Base-by-base conservation (phyloP, 2,888 invertebrate genomes). In the Zelleria hepariella region DNA sequence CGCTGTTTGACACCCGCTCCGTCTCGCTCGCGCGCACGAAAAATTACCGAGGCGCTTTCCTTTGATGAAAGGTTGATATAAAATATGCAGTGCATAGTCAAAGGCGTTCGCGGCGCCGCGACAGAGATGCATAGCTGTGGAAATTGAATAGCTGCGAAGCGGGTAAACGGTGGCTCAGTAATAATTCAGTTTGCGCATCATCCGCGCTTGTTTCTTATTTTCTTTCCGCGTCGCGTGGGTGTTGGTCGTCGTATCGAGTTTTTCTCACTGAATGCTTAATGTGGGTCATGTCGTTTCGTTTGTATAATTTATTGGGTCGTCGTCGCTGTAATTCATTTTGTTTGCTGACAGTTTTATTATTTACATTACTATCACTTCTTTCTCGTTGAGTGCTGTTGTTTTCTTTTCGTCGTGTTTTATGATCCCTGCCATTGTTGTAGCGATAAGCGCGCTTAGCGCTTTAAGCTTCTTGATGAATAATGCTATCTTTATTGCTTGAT, bases 51-150 rank as follows among this genome's bases (percentile, higher is more conserved):
- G 77, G 77, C 82, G 81, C 75, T 82, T 80, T 80, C 61, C 61
- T 85, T 80, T 86, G 87, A 87, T 86, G 86, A 86, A 86, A 86
- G 85, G 83, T 81, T 85, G 83, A 82, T 65, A 65, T 79, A 81
- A 65, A 65, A 63, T 63, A 85, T 85, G 82, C 82, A 84, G 74
- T 73, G 78, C 69, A 73, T 76, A 78, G 77, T 80, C 82, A 82
- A 81, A 84, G 58, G 80, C 73, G 75, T 72, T 63, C 67, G 76
- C 74, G 73, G 68, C 70, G 79, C 76, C 75, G 69, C 76, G 82
- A 80, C 82, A 77, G 78, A 80, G 83, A 82, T 80, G 85, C 84
- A 83, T 79, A 72, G 82, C 75, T 69, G 70, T 77, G 78, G 78
- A 82, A 82, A 86, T 84, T 86, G 81, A 85, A 86, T 84, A 76